Conservation (phyloP, 1,140 invertebrate species). For the Limonius californicus region DNA sequence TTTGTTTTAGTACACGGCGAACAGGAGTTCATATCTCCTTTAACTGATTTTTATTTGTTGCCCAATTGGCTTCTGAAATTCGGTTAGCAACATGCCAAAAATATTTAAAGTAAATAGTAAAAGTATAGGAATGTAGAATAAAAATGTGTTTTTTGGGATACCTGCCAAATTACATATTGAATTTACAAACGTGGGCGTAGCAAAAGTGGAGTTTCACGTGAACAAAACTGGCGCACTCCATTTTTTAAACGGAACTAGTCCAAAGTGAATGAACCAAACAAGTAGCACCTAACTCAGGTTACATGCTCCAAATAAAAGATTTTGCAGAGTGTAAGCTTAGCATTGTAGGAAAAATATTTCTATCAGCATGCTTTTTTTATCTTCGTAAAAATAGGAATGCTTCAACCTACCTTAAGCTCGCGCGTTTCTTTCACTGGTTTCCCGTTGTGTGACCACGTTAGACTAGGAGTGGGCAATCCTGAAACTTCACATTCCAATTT, state of each 20-base stretch:
- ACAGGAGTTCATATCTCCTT: too few species aligned
- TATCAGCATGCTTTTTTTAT: too few species aligned
- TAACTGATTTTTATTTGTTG: too few species aligned
- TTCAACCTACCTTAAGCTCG: conserved; percentile 50
- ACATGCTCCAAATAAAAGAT: too few species aligned
- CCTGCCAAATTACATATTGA: neutral
- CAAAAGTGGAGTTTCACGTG: neutral
- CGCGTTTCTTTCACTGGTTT: conserved; percentile 55
- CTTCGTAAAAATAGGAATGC: neutral
- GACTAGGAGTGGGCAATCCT: conserved; percentile 56
- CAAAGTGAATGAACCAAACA: too few species aligned
- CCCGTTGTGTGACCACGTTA: conserved; percentile 67
- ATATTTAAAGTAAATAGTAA: neutral
- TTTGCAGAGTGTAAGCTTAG: too few species aligned
- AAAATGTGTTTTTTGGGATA: neutral
- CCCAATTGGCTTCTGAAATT: neutral
- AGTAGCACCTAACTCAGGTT: too few species aligned
- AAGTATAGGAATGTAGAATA: neutral
- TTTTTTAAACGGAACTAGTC: too few species aligned
- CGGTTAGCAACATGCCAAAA: neutral
- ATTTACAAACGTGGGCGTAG: neutral
- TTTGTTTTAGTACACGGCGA: too few species aligned
- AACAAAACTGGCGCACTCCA: too few species aligned
- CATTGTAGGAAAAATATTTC: too few species aligned
- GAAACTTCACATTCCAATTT: conserved; percentile 64